phyloP scores from a whole-genome alignment of 2,888 invertebrate genomes.

The Tiliacea aurago region DNA sequence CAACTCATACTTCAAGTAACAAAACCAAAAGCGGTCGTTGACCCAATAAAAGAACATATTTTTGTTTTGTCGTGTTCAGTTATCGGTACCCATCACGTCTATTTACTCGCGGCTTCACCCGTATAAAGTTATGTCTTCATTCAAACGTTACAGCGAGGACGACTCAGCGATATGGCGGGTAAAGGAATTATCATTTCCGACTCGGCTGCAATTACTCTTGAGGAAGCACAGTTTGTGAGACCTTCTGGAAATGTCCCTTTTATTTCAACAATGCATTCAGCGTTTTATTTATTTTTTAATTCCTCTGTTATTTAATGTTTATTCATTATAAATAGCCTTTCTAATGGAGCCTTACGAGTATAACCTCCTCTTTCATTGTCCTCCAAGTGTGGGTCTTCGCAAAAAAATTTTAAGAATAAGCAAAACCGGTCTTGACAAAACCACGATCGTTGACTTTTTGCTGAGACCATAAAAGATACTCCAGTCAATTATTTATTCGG shows the following conservation, averaged over 20 bases:
- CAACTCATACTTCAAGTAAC: too few species aligned
- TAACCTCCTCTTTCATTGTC: not conserved
- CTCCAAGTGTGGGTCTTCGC: not conserved
- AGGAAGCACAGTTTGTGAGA: not conserved
- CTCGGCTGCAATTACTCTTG: slow-evolving; percentile 10
- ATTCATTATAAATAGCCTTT: not conserved
- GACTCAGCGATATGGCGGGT: slow-evolving; percentile 1
- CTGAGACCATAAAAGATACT: not conserved
- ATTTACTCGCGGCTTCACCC: too few species aligned
- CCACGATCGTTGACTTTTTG: not conserved
- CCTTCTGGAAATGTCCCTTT: slow-evolving; percentile 15
- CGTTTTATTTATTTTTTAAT: not conserved
- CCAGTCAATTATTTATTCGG: not conserved
- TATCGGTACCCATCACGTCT: too few species aligned
- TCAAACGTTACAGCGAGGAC: slow-evolving; percentile 5
- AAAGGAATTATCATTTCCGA: slow-evolving; percentile 4
- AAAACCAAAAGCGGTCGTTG: too few species aligned
- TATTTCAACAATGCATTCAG: slow-evolving; percentile 19
- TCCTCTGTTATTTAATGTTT: not conserved
- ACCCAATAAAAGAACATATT: too few species aligned
- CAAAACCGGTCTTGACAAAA: slow-evolving; percentile 4
- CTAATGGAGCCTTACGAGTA: not conserved
- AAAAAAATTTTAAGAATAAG: not conserved
- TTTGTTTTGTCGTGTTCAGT: too few species aligned
- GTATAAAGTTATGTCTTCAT: not conserved